A percentile compares a stretch with the other conserved stretches of the same genome.
phyloP scores from a whole-genome alignment of 2,888 invertebrate species.

The Diarsia dahlii region DNA sequence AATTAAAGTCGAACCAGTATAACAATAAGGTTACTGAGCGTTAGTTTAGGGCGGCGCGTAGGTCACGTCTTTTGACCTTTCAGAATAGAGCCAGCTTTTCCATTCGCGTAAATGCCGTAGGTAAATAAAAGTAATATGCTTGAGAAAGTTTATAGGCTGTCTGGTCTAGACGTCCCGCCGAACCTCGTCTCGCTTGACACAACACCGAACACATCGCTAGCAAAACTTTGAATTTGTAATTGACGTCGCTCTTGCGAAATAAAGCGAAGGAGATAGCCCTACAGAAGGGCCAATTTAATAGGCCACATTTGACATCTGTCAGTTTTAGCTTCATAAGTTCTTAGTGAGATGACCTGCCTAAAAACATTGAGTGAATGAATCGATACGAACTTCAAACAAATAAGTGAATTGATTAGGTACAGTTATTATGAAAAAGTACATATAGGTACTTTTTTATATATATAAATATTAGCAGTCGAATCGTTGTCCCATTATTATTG shows the following conservation, averaged over 20 bases:
- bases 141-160: slow-evolving; percentile 75
- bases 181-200: slow-evolving; percentile 61
- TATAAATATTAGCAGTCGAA: no score
- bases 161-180: slow-evolving; percentile 75
- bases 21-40: slow-evolving; percentile 46
- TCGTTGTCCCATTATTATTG: no score
- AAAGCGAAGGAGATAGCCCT: slow-evolving; percentile 17
- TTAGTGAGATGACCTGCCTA: no score
- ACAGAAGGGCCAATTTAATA: no score
- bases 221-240: slow-evolving; percentile 70
- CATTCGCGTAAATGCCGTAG: slow-evolving; percentile 62
- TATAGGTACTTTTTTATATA: no score
- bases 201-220: slow-evolving; percentile 60
- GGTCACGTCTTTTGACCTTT: slow-evolving; percentile 62
- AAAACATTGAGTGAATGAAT: no score
- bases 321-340: no score
- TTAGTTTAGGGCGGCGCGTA: slow-evolving; percentile 46
- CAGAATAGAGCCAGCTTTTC: slow-evolving; percentile 62
- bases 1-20: slow-evolving; percentile 36
- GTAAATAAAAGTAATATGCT: slow-evolving; percentile 72
- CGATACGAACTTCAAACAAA: no score
- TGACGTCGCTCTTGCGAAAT: slow-evolving; percentile 46
- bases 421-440: no score
- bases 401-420: no score
- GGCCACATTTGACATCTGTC: no score